Conservation (phyloP, 2,113 vertebrate species). For the Carlito syrichta region DNA sequence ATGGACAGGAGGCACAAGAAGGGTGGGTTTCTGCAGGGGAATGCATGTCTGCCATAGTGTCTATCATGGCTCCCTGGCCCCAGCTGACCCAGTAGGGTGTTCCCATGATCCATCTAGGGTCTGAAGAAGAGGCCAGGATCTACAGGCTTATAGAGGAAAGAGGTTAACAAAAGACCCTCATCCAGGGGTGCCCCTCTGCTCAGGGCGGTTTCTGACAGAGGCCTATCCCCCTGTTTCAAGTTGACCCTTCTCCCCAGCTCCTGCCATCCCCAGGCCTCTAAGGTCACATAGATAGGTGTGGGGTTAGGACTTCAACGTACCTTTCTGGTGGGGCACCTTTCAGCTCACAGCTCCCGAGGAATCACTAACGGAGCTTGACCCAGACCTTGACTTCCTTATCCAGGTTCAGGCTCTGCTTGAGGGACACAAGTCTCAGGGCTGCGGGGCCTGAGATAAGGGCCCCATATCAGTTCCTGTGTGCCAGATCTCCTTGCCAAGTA, state of each 20-base stretch:
- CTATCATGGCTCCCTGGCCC: no score
- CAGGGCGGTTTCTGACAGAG: background rate
- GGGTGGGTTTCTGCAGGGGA: background rate
- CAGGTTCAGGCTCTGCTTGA: background rate
- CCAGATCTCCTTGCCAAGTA: background rate
- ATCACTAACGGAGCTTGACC: rapidly evolving
- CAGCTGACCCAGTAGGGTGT: no score
- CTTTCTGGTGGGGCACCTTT: background rate
- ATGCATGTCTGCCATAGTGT: no score
- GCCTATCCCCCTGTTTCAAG: background rate
- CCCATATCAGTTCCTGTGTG: background rate
- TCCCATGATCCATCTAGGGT: no score
- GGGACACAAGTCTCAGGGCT: background rate
- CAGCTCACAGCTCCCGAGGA: no score
- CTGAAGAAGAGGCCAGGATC: no score
- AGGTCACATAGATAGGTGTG: background rate
- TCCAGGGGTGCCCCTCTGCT: no score
- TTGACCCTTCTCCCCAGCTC: background rate
- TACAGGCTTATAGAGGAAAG: no score
- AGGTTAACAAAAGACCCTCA: no score
- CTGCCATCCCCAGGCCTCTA: background rate
- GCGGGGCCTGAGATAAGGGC: no score
- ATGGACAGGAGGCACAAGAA: rapidly evolving
- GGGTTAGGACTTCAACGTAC: background rate
- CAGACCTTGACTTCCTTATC: background rate